Evolutionary conservation across 2,888 invertebrate species (phyloP).

Genomic region (Hipparchia semele): DNA sequence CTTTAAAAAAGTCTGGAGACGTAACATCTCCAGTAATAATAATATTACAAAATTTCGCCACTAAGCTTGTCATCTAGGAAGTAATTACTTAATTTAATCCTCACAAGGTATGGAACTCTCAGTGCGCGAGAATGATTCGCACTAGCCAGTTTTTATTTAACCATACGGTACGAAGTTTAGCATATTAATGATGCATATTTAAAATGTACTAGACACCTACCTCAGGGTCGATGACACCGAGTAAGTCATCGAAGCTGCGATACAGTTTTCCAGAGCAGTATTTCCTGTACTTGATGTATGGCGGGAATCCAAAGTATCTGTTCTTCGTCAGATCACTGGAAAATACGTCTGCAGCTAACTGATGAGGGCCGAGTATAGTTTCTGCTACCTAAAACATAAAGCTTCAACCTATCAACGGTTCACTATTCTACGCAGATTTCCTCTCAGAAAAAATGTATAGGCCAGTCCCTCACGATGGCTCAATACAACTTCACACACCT

Average conservation of each 20-base stretch:
- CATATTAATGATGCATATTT: not conserved
- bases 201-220: slow-evolving; percentile 37
- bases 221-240: slow-evolving; percentile 82
- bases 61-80: no score
- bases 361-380: slow-evolving; percentile 46
- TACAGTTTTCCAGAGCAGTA: slow-evolving; percentile 88
- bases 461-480: no score
- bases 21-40: no score
- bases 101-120: no score
- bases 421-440: no score
- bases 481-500: no score
- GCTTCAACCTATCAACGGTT: not conserved
- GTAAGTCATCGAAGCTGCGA: slow-evolving; percentile 87
- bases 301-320: slow-evolving; percentile 90
- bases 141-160: not conserved
- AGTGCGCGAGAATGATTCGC: no score
- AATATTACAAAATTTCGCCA: no score
- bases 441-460: no score
- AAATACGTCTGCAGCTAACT: slow-evolving; percentile 46
- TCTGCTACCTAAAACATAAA: slow-evolving; percentile 46
- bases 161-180: not conserved
- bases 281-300: slow-evolving; percentile 92
- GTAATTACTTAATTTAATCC: no score
- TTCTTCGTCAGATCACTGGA: slow-evolving; percentile 61
- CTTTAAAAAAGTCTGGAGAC: no score